phyloP scores from a whole-genome alignment of 2,797 vertebrate genomes.

The Spea hammondii region DNA sequence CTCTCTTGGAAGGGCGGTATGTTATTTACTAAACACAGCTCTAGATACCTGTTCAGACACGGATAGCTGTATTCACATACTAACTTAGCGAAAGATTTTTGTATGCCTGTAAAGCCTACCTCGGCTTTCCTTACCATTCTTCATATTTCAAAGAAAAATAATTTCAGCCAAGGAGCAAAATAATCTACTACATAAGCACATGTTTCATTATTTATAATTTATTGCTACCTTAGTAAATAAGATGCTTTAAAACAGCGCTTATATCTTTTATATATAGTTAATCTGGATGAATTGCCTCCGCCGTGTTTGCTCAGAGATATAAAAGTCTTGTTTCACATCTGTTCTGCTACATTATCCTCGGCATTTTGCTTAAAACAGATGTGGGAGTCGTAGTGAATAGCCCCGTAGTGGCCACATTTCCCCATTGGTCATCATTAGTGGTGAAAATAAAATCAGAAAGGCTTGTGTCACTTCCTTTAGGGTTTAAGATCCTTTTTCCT shows the following conservation, averaged over 20 bases:
- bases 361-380: constrained; percentile 30
- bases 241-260: constrained; percentile 21
- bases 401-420: constrained; percentile 3
- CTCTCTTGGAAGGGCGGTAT: neutral
- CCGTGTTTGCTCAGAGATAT: constrained; percentile 32
- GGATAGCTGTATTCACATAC: neutral
- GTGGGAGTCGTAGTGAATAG: constrained; percentile 5
- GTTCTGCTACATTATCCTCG: constrained; percentile 16
- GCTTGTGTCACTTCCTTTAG: neutral
- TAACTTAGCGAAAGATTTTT: neutral
- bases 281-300: constrained; percentile 22
- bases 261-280: constrained; percentile 12
- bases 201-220: constrained; percentile 21
- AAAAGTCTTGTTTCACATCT: constrained; percentile 32
- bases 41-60: neutral
- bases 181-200: neutral
- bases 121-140: neutral
- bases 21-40: neutral
- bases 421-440: constrained; percentile 12
- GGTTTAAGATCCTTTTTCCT: neutral
- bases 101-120: neutral
- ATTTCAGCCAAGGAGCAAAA: neutral
- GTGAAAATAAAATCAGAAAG: neutral
- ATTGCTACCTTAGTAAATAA: constrained; percentile 16
- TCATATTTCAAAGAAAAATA: neutral